phyloP scores from a whole-genome alignment of 1,140 invertebrate genomes.

The Anastrepha ludens region DNA sequence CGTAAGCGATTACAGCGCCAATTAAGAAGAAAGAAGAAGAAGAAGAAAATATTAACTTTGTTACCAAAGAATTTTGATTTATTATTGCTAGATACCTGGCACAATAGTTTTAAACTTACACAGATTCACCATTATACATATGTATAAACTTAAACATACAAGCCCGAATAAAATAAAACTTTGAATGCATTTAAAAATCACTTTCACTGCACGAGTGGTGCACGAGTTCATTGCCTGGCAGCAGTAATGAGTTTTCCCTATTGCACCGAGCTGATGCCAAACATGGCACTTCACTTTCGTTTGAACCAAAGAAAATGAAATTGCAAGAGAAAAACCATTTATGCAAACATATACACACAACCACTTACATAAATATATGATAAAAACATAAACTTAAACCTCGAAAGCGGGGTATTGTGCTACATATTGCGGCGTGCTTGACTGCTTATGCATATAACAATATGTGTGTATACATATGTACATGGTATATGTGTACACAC shows the following conservation, averaged over 20 bases:
- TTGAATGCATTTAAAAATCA: slow-evolving; percentile 5
- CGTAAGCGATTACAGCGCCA: no score
- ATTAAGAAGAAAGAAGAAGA: no score
- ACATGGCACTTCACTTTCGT: slow-evolving; percentile 38
- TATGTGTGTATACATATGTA: background rate
- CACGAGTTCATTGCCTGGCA: slow-evolving; percentile 14
- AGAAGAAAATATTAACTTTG: no score
- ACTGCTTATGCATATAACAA: background rate
- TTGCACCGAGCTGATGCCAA: background rate
- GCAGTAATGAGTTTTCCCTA: background rate
- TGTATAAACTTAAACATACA: no score
- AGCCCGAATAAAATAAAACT: no score
- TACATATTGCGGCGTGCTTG: slow-evolving; percentile 1
- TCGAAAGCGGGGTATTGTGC: slow-evolving; percentile 30
- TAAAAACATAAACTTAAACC: background rate
- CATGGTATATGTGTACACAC: no score
- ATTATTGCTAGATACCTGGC: no score
- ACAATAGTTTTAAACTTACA: no score
- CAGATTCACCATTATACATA: no score
- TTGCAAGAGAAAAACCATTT: background rate
- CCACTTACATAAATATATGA: background rate
- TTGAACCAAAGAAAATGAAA: slow-evolving; percentile 43
- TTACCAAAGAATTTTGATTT: no score
- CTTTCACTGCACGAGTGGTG: slow-evolving; percentile 31
- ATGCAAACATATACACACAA: background rate